Percentiles rank a stretch among this genome's conserved stretches.
These are phyloP conservation scores for Protobothrops flavoviridis DNA, from an alignment of 2,113 vertebrate species.

Conservation along the genomic window DNA sequence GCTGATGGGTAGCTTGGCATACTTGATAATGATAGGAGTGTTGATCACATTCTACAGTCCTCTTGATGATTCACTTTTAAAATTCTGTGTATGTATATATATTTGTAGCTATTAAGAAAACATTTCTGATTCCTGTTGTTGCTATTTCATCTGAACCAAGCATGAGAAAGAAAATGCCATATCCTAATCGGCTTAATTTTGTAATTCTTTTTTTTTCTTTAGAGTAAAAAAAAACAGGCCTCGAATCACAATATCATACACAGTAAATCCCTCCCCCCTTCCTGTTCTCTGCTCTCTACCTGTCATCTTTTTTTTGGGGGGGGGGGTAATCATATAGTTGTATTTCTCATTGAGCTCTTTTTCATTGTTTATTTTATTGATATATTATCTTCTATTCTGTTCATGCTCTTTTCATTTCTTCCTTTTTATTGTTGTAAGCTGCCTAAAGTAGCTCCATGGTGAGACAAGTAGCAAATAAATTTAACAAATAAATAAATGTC, in stretches of 20 bases:
- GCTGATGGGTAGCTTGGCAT: slow-evolving; percentile 11
- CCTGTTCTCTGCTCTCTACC: not conserved
- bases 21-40: slow-evolving; percentile 14
- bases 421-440: not conserved
- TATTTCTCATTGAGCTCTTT: not conserved
- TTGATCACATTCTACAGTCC: slow-evolving; percentile 14
- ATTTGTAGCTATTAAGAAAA: not conserved
- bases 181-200: not conserved
- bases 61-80: slow-evolving; percentile 21
- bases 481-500: not conserved
- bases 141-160: not conserved
- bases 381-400: not conserved
- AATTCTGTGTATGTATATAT: not conserved
- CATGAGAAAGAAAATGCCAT: accelerated
- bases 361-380: not conserved
- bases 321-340: not conserved
- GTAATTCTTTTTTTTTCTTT: slow-evolving; percentile 13
- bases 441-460: not conserved
- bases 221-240: not conserved
- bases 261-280: not conserved
- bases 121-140: slow-evolving; percentile 8
- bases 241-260: not conserved
- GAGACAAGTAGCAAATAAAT: not conserved
- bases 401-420: not conserved
- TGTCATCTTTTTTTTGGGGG: not conserved